These are phyloP conservation scores for Orchesella flavescens DNA, from an alignment of 2,888 invertebrate species.

Conservation along the genomic window DNA sequence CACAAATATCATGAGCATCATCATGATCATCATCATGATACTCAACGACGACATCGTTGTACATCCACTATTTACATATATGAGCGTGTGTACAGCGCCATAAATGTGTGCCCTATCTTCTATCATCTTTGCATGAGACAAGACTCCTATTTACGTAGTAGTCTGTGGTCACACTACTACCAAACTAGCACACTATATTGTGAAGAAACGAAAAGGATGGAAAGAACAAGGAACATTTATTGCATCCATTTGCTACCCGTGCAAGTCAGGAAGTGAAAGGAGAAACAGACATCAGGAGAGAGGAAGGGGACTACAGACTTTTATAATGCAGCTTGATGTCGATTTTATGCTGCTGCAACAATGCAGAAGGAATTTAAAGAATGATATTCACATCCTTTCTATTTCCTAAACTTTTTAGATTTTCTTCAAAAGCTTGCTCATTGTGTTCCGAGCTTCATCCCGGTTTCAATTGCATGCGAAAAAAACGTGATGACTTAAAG, in stretches of 20 bases:
- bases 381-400: conserved; percentile 18
- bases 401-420: conserved; percentile 5
- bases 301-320: background rate
- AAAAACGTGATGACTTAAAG: no score
- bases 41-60: background rate
- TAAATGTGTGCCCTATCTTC: no score
- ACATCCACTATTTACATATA: background rate
- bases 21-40: background rate
- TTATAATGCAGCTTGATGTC: conserved; percentile 1
- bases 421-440: no score
- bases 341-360: conserved; percentile 22
- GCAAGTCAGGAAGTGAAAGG: no score
- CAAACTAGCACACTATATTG: background rate
- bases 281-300: no score
- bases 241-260: no score
- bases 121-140: conserved; percentile 8
- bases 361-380: conserved; percentile 30
- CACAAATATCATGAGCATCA: no score
- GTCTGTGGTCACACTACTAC: background rate
- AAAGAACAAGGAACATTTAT: no score
- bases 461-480: no score
- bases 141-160: background rate
- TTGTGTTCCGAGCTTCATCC: no score
- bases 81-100: no score
- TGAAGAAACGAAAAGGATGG: no score